Evolutionary conservation across 2,113 vertebrate species (phyloP).

Genomic region (Thalassarche chlororhynchos): DNA sequence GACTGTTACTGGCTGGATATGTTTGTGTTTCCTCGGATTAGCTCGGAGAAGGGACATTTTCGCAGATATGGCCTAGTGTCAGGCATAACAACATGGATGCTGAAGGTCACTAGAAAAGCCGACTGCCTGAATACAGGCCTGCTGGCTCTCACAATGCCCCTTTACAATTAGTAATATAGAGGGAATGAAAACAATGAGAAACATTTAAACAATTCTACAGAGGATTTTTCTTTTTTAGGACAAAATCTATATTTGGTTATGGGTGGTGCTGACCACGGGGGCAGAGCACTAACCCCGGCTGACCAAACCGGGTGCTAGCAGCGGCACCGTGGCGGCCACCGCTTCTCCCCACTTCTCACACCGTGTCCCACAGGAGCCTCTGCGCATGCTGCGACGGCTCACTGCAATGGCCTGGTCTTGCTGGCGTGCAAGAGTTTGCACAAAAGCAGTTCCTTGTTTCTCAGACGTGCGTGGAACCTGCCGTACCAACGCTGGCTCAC

Average conservation of each 20-base stretch:
- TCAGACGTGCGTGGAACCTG: accelerated
- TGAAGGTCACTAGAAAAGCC: not conserved
- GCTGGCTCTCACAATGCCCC: not conserved
- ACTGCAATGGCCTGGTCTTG: not conserved
- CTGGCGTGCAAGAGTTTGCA: not conserved
- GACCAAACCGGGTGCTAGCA: accelerated
- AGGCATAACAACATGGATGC: not conserved
- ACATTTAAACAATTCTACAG: not conserved
- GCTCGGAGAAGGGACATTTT: not conserved
- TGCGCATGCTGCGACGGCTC: not conserved
- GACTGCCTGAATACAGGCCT: not conserved
- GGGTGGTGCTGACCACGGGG: not conserved
- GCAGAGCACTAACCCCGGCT: not conserved
- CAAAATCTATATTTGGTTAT: not conserved
- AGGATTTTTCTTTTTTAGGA: not conserved
- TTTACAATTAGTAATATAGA: not conserved
- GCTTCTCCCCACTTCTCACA: not conserved
- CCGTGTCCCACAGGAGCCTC: not conserved
- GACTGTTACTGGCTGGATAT: not conserved
- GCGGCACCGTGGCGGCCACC: not conserved
- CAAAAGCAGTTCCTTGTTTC: not conserved
- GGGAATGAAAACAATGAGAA: not conserved
- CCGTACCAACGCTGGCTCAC: accelerated
- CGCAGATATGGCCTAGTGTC: not conserved
- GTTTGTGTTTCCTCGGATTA: not conserved